Base-by-base conservation (phyloP, 35 echinoderm and acorn worm species). In the Patiria miniata region DNA sequence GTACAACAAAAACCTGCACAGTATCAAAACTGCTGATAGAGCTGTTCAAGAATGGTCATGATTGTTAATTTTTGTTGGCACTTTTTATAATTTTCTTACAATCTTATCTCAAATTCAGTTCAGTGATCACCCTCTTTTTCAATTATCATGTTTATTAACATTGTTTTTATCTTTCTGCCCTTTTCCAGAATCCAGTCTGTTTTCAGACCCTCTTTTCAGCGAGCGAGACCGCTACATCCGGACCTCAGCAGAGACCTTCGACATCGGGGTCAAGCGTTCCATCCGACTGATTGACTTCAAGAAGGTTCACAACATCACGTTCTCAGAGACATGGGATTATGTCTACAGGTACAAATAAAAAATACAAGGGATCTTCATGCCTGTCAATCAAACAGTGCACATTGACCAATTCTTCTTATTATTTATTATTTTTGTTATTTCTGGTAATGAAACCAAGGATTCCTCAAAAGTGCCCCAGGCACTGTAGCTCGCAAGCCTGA, bases 141-240 rank as follows among this genome's bases (percentile, higher is more conserved):
- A 7, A 7, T 9, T 30, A 1, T 73, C 5, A 69, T 73, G 34
- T 5, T 22, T 61, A 60, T 0, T 32, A 73, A 3, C 19, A 73
- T 73, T 73, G 29, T 30, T 73, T 73, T 30, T 73, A 30, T 73
- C 29, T 73, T 73, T 7, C 29, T 73, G 65, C 34, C 4, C 57
- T 21, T 79, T 85, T 15, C 34, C 81, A 91, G 90, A 91, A 78
- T 86, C 83, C 38, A 36, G 79, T 78, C 17, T 86, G 23, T 40
- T 79, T 8, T 36, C 37, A 38, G 90, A 91, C 39, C 90, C 90
- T 33, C 52, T 87, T 2, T 91, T 91, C 59, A 83, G 85, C 51
- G 83, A 91, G 37, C 86, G 39, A 54, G 69, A 86, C n/a, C 39
- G 90, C 16, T 86, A 61, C 52, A 40, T 84, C 42, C 26, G 52